These are phyloP conservation scores for Tetragonisca angustula DNA, from an alignment of 2,888 invertebrate species.

Conservation along the genomic window DNA sequence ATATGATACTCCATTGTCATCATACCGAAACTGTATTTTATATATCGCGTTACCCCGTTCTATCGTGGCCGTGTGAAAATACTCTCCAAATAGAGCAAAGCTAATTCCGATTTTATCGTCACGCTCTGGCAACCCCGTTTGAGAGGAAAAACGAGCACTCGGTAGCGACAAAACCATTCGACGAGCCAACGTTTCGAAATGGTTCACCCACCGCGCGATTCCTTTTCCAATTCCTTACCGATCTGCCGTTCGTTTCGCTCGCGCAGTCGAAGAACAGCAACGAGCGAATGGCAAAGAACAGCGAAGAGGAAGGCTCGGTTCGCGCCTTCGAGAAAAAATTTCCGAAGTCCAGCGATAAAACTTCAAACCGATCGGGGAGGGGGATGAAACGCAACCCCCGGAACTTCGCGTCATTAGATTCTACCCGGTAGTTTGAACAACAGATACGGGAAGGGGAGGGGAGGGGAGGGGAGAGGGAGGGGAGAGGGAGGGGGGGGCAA, in stretches of 20 bases:
- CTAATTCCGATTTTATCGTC: no score
- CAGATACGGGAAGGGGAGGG: conserved; percentile 50
- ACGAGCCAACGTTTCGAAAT: neutral
- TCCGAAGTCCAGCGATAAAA: conserved; percentile 68
- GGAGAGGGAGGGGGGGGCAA: neutral
- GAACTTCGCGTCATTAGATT: conserved; percentile 79
- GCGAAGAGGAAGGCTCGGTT: conserved; percentile 40
- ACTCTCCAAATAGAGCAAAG: no score
- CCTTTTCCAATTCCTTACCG: conserved; percentile 2
- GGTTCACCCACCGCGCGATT: conserved; percentile 2
- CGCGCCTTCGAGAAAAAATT: conserved; percentile 72
- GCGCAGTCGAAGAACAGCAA: conserved; percentile 37
- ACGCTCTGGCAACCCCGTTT: neutral
- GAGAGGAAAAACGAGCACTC: neutral
- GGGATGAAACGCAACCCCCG: conserved; percentile 65
- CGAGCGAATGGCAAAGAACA: conserved; percentile 3
- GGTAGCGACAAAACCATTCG: neutral
- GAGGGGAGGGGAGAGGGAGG: no score
- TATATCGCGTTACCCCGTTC: no score
- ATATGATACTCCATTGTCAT: no score
- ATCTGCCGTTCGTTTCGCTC: neutral
- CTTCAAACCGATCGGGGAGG: conserved; percentile 48
- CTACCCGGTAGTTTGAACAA: conserved; percentile 68
- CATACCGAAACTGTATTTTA: no score
- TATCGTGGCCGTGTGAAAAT: no score